Conservation (phyloP, 2,113 vertebrate species). For the Microcebus tavaratra region DNA sequence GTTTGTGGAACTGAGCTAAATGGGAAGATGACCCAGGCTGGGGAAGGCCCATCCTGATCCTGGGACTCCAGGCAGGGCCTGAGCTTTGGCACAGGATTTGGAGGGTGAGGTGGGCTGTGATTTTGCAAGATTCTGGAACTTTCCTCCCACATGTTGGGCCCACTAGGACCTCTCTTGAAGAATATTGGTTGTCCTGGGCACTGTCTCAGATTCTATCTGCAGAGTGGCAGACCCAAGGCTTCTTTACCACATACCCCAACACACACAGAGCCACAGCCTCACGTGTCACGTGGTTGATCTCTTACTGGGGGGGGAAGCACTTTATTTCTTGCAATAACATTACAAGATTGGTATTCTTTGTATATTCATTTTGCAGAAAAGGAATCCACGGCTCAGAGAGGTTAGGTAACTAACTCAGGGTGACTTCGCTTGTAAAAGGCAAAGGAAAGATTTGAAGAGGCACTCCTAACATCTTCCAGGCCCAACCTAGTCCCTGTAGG, state of each 20-base stretch:
- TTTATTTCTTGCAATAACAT: background rate
- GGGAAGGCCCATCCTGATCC: background rate
- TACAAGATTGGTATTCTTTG: background rate
- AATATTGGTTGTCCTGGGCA: background rate
- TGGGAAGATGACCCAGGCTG: background rate
- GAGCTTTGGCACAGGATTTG: background rate
- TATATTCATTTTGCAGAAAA: background rate
- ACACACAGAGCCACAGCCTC: background rate
- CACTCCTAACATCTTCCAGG: background rate
- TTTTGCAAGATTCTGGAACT: background rate
- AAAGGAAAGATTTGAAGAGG: background rate
- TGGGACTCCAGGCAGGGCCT: background rate
- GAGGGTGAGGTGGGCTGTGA: background rate
- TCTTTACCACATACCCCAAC: background rate
- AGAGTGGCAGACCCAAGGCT: background rate
- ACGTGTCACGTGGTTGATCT: background rate
- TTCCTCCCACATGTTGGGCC: background rate
- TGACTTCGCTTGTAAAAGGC: background rate
- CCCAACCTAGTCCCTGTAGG: background rate
- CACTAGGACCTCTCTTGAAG: background rate
- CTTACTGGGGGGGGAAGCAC: background rate
- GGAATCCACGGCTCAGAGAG: background rate
- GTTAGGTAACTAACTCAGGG: background rate
- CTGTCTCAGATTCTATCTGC: background rate
- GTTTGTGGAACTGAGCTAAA: background rate